phyloP scores from a whole-genome alignment of 2,888 invertebrate genomes.

The Conomelus anceps region DNA sequence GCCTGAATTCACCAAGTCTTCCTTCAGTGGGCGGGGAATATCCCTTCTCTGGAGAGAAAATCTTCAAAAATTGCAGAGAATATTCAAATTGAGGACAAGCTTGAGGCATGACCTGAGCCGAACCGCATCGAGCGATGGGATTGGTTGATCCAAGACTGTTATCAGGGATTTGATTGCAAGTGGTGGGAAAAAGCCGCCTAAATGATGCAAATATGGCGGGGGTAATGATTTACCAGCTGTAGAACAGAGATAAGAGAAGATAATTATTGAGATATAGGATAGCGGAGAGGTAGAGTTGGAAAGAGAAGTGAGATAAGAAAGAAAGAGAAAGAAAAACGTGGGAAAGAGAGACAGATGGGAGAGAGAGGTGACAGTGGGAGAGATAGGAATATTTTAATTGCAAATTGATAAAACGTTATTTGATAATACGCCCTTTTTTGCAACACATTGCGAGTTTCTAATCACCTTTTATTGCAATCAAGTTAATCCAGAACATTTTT shows the following conservation, averaged over 20 bases:
- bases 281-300: not conserved
- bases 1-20: too few relatives aligned
- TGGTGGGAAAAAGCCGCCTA: not conserved
- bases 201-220: not conserved
- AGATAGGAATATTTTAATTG: not conserved
- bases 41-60: not conserved
- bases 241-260: not conserved
- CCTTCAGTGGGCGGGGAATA: not conserved
- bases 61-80: not conserved
- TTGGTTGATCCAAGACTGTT: not conserved
- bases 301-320: not conserved
- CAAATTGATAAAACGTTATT: not conserved
- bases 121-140: not conserved
- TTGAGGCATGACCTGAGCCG: not conserved
- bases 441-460: not conserved
- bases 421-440: not conserved
- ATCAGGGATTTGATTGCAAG: not conserved
- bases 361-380: not conserved
- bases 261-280: not conserved
- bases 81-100: not conserved
- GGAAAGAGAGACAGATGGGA: not conserved
- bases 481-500: not conserved
- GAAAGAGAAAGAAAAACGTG: not conserved
- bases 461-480: not conserved
- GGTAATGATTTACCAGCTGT: not conserved